Conservation (phyloP, 2,113 vertebrate species). For the Centropus unirufus region DNA sequence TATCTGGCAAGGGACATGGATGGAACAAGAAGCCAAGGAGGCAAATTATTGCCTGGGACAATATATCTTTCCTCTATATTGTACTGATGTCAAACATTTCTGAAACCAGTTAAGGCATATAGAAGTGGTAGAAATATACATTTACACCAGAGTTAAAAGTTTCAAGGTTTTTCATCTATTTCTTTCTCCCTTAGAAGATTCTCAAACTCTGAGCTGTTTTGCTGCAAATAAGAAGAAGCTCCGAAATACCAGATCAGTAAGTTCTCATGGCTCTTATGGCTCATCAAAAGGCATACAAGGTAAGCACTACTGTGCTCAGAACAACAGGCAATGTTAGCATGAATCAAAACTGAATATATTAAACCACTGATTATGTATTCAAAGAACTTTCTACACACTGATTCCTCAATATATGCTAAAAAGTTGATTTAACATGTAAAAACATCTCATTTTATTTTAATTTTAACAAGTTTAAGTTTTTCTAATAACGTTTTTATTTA, state of each 20-base stretch:
- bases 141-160: background rate
- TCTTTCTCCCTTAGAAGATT: background rate
- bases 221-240: background rate
- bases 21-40: background rate
- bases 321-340: background rate
- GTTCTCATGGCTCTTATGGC: background rate
- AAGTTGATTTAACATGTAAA: background rate
- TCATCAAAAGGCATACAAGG: background rate
- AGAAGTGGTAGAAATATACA: background rate
- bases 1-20: background rate
- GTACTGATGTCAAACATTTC: background rate
- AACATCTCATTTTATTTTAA: background rate
- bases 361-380: background rate
- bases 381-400: background rate
- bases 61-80: background rate
- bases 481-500: background rate
- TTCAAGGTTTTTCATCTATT: background rate
- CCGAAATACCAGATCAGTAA: background rate
- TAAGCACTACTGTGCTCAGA: background rate
- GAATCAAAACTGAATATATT: background rate
- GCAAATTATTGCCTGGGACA: background rate
- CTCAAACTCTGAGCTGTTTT: background rate
- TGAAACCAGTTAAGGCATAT: background rate
- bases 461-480: background rate
- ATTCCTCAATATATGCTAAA: background rate